Evolutionary conservation across 2,113 vertebrate genomes (phyloP).

Genomic region (Aplodontia rufa): DNA sequence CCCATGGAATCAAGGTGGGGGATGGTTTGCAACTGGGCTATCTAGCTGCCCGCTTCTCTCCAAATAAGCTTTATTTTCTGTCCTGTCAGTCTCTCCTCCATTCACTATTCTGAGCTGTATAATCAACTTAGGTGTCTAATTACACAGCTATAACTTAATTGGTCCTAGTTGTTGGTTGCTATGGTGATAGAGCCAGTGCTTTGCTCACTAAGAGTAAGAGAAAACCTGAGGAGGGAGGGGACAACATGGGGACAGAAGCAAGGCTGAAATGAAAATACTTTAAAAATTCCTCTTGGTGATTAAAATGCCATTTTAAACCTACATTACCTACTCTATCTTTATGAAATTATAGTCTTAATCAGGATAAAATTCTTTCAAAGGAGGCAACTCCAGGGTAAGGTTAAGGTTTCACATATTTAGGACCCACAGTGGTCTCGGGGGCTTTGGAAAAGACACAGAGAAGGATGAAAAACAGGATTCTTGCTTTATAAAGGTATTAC

Average conservation of each 20-base stretch:
- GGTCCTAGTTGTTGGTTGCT: conserved; percentile 43
- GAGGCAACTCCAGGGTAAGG: not conserved
- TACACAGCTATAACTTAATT: conserved; percentile 51
- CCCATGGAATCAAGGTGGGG: not conserved
- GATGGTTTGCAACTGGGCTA: not conserved
- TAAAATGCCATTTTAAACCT: conserved; percentile 42
- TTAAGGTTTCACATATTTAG: not conserved
- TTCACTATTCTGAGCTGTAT: not conserved
- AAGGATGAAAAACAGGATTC: not conserved
- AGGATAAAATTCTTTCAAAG: not conserved
- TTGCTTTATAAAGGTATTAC: not conserved
- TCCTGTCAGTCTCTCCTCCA: not conserved
- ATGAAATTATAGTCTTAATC: not conserved
- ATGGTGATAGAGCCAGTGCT: conserved; percentile 47
- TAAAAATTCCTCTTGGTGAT: conserved; percentile 19
- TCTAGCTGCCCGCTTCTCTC: not conserved
- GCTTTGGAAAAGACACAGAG: not conserved
- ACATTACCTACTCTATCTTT: not conserved
- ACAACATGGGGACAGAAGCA: not conserved
- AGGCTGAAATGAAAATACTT: conserved; percentile 31
- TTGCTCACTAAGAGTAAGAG: conserved; percentile 7
- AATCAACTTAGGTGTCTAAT: conserved; percentile 55
- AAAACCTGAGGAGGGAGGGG: not conserved
- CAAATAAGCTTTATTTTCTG: not conserved
- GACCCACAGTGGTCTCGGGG: not conserved